Conservation (phyloP, 2,113 vertebrate genomes). For the Oncorhynchus tshawytscha region DNA sequence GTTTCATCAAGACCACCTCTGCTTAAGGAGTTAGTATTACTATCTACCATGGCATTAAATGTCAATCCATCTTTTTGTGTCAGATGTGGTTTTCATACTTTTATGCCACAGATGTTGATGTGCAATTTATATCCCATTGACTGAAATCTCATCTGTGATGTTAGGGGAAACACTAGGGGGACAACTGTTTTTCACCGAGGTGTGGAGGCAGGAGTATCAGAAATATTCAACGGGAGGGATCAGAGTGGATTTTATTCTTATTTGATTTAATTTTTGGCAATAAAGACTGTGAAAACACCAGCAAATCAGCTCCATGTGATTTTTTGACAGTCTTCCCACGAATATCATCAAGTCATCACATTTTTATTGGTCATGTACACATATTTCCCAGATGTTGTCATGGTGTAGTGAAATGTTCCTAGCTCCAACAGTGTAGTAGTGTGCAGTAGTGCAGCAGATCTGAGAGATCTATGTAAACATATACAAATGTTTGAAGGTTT, state of each 20-base stretch:
- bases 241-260: neutral
- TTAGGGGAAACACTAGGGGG: no score
- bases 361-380: no score
- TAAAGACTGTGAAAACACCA: no score
- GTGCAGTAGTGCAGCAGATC: neutral
- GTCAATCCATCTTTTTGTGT: neutral
- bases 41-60: neutral
- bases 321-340: neutral
- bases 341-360: no score
- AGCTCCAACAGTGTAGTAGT: neutral
- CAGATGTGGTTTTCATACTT: neutral
- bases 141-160: no score
- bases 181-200: no score
- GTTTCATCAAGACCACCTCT: slow-evolving; percentile 2
- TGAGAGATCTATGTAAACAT: no score
- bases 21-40: neutral
- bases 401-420: neutral
- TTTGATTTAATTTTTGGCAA: no score
- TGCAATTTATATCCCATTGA: neutral
- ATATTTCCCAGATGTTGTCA: no score
- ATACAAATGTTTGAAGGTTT: no score
- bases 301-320: no score
- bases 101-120: neutral
- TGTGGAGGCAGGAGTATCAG: neutral
- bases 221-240: neutral